phyloP scores from a whole-genome alignment of 2,113 vertebrate species.

The Phyllostomus hastatus region DNA sequence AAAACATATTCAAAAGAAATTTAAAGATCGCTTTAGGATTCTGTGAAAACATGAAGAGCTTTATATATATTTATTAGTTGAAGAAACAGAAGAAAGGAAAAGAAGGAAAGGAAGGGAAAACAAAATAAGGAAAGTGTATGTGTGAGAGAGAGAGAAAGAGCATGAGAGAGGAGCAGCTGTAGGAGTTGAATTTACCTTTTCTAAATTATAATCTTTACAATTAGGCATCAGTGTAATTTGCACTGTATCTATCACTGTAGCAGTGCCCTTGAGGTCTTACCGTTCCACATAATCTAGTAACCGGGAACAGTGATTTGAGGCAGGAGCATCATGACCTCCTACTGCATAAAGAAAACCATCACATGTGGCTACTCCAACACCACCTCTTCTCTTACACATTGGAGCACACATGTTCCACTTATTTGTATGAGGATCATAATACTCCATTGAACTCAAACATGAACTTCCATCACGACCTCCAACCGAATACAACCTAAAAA shows the following conservation, averaged over 20 bases:
- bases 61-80: neutral
- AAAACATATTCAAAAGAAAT: neutral
- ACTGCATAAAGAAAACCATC: slow-evolving; percentile 87
- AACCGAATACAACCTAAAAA: slow-evolving; percentile 85
- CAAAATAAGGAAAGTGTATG: neutral
- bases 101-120: too few relatives aligned
- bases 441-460: slow-evolving; percentile 87
- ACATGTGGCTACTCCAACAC: slow-evolving; percentile 85
- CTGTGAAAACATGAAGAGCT: neutral
- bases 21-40: neutral
- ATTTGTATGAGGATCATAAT: slow-evolving; percentile 87
- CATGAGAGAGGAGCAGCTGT: neutral
- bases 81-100: neutral
- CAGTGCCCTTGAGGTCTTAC: slow-evolving; percentile 58
- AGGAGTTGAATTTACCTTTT: neutral
- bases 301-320: slow-evolving; percentile 85
- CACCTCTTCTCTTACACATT: slow-evolving; percentile 87
- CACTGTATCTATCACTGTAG: neutral
- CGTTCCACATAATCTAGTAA: slow-evolving; percentile 86
- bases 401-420: slow-evolving; percentile 87
- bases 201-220: neutral
- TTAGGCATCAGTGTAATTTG: neutral
- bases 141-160: neutral
- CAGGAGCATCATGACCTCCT: slow-evolving; percentile 85
- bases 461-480: slow-evolving; percentile 87